Evolutionary conservation across 2,113 vertebrate species (phyloP).

Genomic region (Ia io): DNA sequence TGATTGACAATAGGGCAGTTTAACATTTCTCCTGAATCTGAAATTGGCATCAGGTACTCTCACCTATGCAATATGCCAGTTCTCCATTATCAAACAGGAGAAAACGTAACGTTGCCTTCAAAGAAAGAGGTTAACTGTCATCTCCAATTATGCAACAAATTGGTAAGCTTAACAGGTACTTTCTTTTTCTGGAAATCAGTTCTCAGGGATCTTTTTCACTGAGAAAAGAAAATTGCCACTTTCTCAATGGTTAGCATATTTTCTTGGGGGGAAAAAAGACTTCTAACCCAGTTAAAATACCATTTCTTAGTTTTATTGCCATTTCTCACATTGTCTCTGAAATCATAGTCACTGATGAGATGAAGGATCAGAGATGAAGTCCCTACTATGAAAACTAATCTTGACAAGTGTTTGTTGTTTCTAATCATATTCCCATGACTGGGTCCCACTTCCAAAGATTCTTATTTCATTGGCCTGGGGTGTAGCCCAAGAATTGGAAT

Average conservation of each 20-base stretch:
- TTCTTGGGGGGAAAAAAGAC: background rate
- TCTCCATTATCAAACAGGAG: background rate
- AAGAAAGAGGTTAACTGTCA: background rate
- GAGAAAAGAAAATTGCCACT: background rate
- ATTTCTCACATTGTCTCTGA: constrained; percentile 15
- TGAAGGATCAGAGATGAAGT: background rate
- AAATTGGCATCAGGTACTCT: background rate
- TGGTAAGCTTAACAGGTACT: background rate
- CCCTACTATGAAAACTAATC: background rate
- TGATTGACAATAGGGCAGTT: background rate
- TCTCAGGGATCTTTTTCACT: background rate
- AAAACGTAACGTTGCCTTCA: background rate
- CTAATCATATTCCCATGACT: background rate
- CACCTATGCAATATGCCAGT: background rate
- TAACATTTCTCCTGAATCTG: background rate
- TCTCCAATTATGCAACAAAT: background rate
- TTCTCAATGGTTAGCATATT: background rate
- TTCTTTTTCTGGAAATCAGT: background rate
- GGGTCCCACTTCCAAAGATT: background rate
- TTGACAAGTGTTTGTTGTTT: background rate
- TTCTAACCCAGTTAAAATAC: background rate
- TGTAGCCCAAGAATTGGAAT: background rate
- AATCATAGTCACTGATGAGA: background rate
- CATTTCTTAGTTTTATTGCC: background rate
- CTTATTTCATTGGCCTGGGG: background rate